Conservation (phyloP, 2,888 invertebrate genomes). For the Fragum sueziense region DNA sequence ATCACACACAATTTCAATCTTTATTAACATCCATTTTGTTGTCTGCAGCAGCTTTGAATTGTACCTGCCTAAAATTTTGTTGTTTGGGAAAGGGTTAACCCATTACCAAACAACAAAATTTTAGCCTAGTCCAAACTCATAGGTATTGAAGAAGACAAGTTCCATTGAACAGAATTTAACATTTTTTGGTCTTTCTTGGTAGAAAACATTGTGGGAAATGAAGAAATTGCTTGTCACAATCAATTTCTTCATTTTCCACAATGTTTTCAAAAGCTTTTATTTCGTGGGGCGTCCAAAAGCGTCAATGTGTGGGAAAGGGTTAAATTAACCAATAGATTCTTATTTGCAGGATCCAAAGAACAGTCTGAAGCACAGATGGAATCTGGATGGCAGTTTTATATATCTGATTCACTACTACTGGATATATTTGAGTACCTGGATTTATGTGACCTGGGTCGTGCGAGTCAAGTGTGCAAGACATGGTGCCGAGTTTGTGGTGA, state of each 20-base stretch:
- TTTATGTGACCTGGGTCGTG: slow-evolving; percentile 45
- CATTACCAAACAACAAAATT: too few relatives aligned
- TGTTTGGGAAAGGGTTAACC: too few relatives aligned
- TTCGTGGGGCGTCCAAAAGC: not conserved
- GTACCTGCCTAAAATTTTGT: too few relatives aligned
- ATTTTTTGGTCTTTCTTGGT: too few relatives aligned
- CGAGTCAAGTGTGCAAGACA: slow-evolving; percentile 52
- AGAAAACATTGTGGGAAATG: not conserved
- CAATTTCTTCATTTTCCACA: not conserved
- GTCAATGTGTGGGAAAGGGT: not conserved
- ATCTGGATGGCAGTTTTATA: slow-evolving; percentile 30
- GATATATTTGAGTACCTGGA: slow-evolving; percentile 65
- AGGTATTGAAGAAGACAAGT: too few relatives aligned
- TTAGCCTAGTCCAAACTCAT: too few relatives aligned
- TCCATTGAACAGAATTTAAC: too few relatives aligned
- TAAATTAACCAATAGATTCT: not conserved
- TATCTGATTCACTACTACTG: slow-evolving; percentile 61
- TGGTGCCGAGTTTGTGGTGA: slow-evolving; percentile 65
- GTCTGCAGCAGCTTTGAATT: too few relatives aligned
- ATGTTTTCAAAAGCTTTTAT: not conserved
- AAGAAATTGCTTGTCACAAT: not conserved
- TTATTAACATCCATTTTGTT: too few relatives aligned
- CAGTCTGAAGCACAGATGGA: not conserved
- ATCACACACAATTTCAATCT: too few relatives aligned
- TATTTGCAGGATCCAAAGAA: too few relatives aligned